Evolutionary conservation across 2,888 invertebrate species (phyloP), one percentile per base, ranked within the genome.

Genomic region (Trachelus stipa): DNA sequence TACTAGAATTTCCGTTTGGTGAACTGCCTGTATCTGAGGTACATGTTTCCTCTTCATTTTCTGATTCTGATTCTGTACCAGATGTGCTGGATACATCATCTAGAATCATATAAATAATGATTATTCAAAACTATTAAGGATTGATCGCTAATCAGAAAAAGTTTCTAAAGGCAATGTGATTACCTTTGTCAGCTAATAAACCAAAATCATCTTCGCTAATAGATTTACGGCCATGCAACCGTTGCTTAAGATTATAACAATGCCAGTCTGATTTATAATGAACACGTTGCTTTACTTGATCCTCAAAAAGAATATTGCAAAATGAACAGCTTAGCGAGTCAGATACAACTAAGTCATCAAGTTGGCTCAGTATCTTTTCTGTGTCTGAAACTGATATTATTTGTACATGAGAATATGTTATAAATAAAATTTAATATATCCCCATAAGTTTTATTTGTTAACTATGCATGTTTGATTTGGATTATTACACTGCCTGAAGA

Each of bases 181-280:
- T 77, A 87, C 87, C 85, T 84, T 89, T 90, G 87, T 92, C 93
- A 37, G 92, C 92, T 81, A 93, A 90, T 56, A 92, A 90, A 77
- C 91, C 91, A 91, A 95, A 95, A 81, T 92, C 91, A 73, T 94
- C 93, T 87, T 95, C 94, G 12, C 91, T 92, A 34, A 95, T 90
- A 3, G 93, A 89, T 73, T 91, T 88, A 76, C 92, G 91, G 12
- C 94, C 95, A 83, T 93, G 93, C 15, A 97, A 89, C 82, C 94
- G 95, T 82, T 95, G 94, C 86, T 96, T 96, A 69, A 97, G 91
- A 91, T 97, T 97, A 87, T 96, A 96, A 4, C 96, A 93, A 89
- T 97, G 97, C 97, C 96, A 97, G 88, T 97, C 97, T 68, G 96
- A 92, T 87, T 96, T 96, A 88, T 96, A 97, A 89, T 97, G 97